A percentile compares a stretch with the other conserved stretches of the same genome.
These are phyloP conservation scores for Hexactinellida sp. DNA, from an alignment of 37 sponge, comb jelly and placozoan genomes.

Conservation along the genomic window DNA sequence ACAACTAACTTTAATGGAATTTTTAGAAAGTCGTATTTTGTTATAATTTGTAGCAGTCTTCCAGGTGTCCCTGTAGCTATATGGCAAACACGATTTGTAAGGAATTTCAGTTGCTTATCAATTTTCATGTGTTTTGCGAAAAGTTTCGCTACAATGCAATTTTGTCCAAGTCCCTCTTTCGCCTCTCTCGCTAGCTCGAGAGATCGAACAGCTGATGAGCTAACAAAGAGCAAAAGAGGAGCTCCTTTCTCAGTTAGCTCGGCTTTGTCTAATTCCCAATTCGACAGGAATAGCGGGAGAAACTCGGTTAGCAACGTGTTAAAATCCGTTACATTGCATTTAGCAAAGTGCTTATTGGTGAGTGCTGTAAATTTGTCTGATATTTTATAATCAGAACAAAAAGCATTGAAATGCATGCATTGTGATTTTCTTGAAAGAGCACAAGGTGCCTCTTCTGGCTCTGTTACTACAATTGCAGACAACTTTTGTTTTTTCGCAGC, in stretches of 20 bases:
- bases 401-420: not conserved
- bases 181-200: not conserved
- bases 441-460: not conserved
- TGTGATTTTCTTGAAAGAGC: not conserved
- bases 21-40: not conserved
- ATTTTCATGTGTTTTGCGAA: conserved; percentile 5
- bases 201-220: not conserved
- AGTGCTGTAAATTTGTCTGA: not conserved
- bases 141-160: not conserved
- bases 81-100: not conserved
- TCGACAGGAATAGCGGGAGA: not conserved
- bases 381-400: not conserved
- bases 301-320: not conserved
- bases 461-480: not conserved
- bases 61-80: not conserved
- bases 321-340: not conserved
- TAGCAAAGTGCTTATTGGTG: not conserved
- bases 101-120: not conserved
- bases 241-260: not conserved
- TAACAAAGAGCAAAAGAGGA: not conserved
- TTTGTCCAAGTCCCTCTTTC: not conserved
- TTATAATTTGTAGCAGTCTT: not conserved
- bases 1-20: not conserved
- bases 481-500: not conserved
- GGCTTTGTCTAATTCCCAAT: not conserved